Evolutionary conservation across 1,140 invertebrate genomes (phyloP), one percentile per base, ranked within the genome.

Genomic region (Achatina immaculata): DNA sequence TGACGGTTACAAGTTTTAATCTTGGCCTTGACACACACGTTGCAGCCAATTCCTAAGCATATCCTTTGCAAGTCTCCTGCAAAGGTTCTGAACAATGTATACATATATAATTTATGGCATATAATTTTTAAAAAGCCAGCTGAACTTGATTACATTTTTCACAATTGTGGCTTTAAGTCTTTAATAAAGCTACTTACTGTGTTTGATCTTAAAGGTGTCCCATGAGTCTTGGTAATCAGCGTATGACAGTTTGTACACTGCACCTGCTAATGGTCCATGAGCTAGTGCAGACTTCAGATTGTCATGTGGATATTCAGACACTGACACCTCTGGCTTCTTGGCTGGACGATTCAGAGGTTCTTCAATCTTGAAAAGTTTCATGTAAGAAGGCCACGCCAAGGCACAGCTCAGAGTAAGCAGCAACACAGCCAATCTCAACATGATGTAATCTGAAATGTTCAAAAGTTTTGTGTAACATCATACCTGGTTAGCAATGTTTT

Each of bases 211-310:
- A 42, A 86, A 86, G 31, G 69, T 66, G 28, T 82, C 58, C 85
- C 85, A 86, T 62, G 78, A 42, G 31, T 82, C 76, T 21, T 81
- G 31, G 71, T 85, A 85, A 9, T 83, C 82, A 31, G 76, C 75
- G 69, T 76, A 83, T 71, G 76, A 78, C 7, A 78, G 76, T 48
- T 78, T 78, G 48, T 78, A 78, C n/a, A 65, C 58, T 28, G 74
- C 16, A 40, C 74, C 74, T 38, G 51, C 51, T 21, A 55, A 42
- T 19, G 31, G 28, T 9, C 36, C 48, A 62, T 21, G 28, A 62
- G 58, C n/a, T 24, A 42, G 14, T 51, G 2, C n/a, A 28, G 68
- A 4, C 34, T 36, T 62, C 45, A 62, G n/a, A 34, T 62, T 31
- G 1, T 62, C n/a, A 4, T 21, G 2, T 34, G 72, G 72, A 43